Percentiles rank a stretch among this genome's conserved stretches.
Evolutionary conservation across 2,113 vertebrate genomes (phyloP).

Genomic region (Larimichthys crocea): DNA sequence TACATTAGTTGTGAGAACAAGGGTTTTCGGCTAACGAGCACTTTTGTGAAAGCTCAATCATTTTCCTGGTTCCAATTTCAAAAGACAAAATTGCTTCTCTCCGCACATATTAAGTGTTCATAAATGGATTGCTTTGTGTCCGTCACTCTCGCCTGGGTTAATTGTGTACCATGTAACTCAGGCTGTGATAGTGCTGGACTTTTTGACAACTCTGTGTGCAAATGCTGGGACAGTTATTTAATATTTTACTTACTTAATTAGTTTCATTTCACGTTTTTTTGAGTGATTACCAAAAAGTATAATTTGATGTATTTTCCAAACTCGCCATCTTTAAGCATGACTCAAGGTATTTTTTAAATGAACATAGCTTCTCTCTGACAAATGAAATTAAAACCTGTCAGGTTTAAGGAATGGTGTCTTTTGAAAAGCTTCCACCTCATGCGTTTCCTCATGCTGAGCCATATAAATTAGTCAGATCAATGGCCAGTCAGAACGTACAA

Average conservation of each 20-base stretch:
- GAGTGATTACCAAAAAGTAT: neutral
- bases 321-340: constrained; percentile 4
- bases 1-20: constrained; percentile 37
- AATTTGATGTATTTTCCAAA: neutral
- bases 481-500: constrained; percentile 27
- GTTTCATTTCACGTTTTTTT: neutral
- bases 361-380: constrained; percentile 41
- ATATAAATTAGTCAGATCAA: constrained; percentile 58
- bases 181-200: neutral
- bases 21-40: constrained; percentile 33
- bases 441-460: constrained; percentile 17
- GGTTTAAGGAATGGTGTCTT: constrained; percentile 33
- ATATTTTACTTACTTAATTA: neutral
- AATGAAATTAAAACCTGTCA: constrained; percentile 51
- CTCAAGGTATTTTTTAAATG: constrained; percentile 37
- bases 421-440: constrained; percentile 19
- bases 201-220: neutral
- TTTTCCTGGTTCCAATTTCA: constrained; percentile 48
- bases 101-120: constrained; percentile 37
- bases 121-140: constrained; percentile 35
- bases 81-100: constrained; percentile 36
- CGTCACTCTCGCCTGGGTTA: constrained; percentile 8
- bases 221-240: neutral
- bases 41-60: constrained; percentile 42
- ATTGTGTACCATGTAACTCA: constrained; percentile 9